Percentiles rank a stretch among this genome's conserved stretches.
phyloP scores from a whole-genome alignment of 2,797 vertebrate species.

The Acanthurus leucopareius region DNA sequence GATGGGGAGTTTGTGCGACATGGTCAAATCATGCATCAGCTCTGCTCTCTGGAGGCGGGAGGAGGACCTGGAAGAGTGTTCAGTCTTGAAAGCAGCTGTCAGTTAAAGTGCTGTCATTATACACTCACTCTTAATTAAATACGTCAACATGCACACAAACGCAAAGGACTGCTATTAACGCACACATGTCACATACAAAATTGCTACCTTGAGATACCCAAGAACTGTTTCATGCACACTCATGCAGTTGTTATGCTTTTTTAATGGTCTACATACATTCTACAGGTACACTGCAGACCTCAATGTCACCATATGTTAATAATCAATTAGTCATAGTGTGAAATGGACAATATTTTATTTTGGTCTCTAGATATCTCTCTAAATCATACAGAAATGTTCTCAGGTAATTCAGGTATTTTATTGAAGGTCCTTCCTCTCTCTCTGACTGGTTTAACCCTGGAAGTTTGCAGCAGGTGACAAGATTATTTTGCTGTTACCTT shows the following conservation, averaged over 20 bases:
- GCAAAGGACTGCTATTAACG: not conserved
- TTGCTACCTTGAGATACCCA: not conserved
- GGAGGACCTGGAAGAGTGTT: slow-evolving; percentile 40
- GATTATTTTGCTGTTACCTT: no score
- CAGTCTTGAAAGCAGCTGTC: slow-evolving; percentile 55
- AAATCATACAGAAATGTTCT: no score
- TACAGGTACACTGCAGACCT: no score
- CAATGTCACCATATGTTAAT: no score
- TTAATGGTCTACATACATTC: not conserved
- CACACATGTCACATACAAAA: not conserved
- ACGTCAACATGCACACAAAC: not conserved
- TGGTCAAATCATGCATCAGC: slow-evolving; percentile 32
- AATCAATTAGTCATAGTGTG: no score
- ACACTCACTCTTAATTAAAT: slow-evolving; percentile 30
- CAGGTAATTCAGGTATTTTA: no score
- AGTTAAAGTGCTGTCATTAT: slow-evolving; percentile 50
- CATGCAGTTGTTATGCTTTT: not conserved
- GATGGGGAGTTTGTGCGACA: slow-evolving; percentile 44
- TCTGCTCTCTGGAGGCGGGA: slow-evolving; percentile 29
- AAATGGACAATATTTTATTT: no score
- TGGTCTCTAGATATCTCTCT: no score
- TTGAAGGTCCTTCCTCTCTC: no score
- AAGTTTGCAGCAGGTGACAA: no score
- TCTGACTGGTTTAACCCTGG: no score
- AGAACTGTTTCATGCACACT: not conserved